Conservation (phyloP, 1,140 invertebrate species). For the Trachelipus rathkii region DNA sequence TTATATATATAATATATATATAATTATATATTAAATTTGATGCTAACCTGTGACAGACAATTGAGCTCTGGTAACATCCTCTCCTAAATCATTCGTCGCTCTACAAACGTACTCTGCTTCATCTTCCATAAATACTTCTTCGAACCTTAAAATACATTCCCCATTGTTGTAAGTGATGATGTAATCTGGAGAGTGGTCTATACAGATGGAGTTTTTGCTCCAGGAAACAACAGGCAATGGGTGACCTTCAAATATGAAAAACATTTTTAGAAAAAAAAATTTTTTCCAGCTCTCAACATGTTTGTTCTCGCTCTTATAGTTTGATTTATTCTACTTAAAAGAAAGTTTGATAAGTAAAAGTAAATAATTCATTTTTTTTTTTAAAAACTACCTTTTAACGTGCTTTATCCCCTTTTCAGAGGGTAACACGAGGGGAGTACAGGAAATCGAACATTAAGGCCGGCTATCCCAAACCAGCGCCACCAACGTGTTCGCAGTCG, state of each 20-base stretch:
- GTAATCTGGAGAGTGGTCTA: constrained; percentile 70
- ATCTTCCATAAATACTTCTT: constrained; percentile 58
- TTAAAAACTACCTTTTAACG: too few species aligned
- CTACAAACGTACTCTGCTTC: constrained; percentile 59
- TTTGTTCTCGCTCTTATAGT: neutral
- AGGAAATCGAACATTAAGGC: too few species aligned
- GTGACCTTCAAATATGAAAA: constrained; percentile 52
- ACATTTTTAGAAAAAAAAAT: neutral
- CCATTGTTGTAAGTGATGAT: constrained; percentile 56
- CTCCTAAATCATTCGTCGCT: constrained; percentile 56
- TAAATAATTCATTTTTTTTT: too few species aligned
- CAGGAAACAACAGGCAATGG: constrained; percentile 73
- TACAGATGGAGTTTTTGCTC: constrained; percentile 68
- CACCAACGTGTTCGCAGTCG: too few species aligned
- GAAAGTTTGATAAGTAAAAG: too few species aligned
- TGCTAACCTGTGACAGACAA: constrained; percentile 54
- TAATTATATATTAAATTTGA: neutral
- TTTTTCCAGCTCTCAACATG: neutral
- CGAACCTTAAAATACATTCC: constrained; percentile 60
- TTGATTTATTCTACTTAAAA: too few species aligned
- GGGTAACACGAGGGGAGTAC: too few species aligned
- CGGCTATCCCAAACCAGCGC: too few species aligned
- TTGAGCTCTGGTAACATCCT: constrained; percentile 53
- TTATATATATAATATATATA: too few species aligned
- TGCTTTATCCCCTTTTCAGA: too few species aligned